Base-by-base conservation (phyloP, 2,888 invertebrate species). In the Lycocerus yunnanus region DNA sequence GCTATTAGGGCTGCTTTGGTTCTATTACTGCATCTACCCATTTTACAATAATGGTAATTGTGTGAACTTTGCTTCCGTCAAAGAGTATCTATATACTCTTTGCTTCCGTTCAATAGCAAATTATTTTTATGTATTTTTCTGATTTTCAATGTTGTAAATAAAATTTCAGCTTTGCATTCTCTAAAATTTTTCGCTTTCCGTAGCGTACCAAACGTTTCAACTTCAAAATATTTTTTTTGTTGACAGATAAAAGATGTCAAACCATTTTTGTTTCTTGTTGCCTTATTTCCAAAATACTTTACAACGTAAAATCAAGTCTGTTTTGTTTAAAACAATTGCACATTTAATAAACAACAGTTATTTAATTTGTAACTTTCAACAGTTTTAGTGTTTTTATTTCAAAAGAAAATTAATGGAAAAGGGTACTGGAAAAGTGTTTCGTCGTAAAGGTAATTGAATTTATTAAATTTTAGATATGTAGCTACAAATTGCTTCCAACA, bases 391-490 rank as follows among this genome's bases (percentile, higher is more conserved):
- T 43, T 16, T 63, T 63, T 63, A 63, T 18, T 61, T 59, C 61
- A 43, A 43, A 27, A 21, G 24, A 58, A 58, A 20, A 69, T 71
- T 68, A 21, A 83, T 82, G 82, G 82, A 83, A 68, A 83, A 82
- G 74, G 77, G 79, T 27, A 78, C 80, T 43, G 81, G 80, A 73
- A 87, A 87, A 83, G 83, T 86, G 78, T 86, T 84, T 80, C 84
- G 84, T 77, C 86, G 86, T 77, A 87, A 87, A 85, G 86, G 87
- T 86, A 83, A 60, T 70, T 15, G 3, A 21, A 14, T 21, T 59
- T n/a, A 43, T n/a, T 1, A 8, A 18, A 18, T 27, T 68, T 27
- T 13, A 3, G 6, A 13, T 61, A 11, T 5, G 13, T 61, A 11
- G 11, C 8, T n/a, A n/a, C 16, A 63, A 61, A 63, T 63, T 10